Percentiles rank a stretch among this genome's conserved stretches.
Evolutionary conservation across 2,888 invertebrate genomes (phyloP).

Genomic region (Blera fallax): DNA sequence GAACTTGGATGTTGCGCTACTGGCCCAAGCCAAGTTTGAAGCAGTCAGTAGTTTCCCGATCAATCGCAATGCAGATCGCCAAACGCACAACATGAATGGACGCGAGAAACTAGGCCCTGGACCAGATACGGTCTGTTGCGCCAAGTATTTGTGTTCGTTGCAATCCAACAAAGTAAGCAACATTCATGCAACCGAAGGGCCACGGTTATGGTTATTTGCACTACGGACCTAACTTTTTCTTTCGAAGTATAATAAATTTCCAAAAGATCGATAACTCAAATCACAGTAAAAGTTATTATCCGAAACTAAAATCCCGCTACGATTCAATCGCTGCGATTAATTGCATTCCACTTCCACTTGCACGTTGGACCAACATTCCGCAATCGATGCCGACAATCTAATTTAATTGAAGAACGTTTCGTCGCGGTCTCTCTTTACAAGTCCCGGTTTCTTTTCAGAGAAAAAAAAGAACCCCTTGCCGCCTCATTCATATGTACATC

Average conservation of each 20-base stretch:
- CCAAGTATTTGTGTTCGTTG: too few species aligned
- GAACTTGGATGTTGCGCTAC: too few species aligned
- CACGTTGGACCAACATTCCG: conserved; percentile 7
- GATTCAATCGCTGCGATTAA: conserved; percentile 57
- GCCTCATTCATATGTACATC: neutral
- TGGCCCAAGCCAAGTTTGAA: too few species aligned
- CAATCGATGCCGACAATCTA: conserved; percentile 70
- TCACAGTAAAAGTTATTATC: conserved; percentile 16
- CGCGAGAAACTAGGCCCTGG: too few species aligned
- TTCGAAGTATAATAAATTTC: too few species aligned
- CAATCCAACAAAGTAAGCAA: too few species aligned
- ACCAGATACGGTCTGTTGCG: too few species aligned
- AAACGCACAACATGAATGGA: too few species aligned
- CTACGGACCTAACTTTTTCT: too few species aligned
- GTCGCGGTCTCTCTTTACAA: conserved; percentile 32
- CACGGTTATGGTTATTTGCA: too few species aligned
- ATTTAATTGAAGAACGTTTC: conserved; percentile 61
- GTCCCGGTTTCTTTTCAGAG: conserved; percentile 11
- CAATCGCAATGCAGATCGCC: neutral
- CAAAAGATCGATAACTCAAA: conserved; percentile 1
- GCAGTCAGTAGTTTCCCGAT: neutral
- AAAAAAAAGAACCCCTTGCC: too few species aligned
- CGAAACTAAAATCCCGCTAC: conserved; percentile 40
- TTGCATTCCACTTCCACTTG: conserved; percentile 51
- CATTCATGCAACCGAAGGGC: too few species aligned